phyloP scores from a whole-genome alignment of 2,113 vertebrate species.

The Leptosomus discolor region DNA sequence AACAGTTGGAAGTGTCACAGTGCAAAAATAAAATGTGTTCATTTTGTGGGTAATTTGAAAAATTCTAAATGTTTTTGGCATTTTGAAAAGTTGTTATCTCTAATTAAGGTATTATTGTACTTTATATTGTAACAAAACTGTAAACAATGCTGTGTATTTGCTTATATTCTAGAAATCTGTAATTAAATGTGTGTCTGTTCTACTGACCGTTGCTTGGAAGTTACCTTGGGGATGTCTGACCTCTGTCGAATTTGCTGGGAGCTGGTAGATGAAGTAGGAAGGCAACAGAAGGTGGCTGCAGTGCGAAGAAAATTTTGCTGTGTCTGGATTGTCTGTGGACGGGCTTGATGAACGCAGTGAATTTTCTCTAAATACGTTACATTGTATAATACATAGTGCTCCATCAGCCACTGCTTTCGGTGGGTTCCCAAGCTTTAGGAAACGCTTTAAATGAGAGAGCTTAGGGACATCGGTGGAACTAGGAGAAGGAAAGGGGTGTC shows the following conservation, averaged over 20 bases:
- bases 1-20: constrained; percentile 68
- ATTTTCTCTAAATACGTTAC: not conserved
- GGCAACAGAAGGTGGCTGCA: not conserved
- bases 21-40: constrained; percentile 64
- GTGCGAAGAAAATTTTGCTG: not conserved
- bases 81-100: constrained; percentile 52
- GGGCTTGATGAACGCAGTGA: not conserved
- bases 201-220: not conserved
- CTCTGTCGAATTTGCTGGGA: not conserved
- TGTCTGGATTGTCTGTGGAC: not conserved
- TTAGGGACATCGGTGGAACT: not conserved
- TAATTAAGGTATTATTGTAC: constrained; percentile 60
- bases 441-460: not conserved
- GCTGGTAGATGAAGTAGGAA: not conserved
- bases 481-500: not conserved
- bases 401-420: not conserved
- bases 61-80: constrained; percentile 41
- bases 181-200: not conserved
- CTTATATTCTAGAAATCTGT: not conserved
- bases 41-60: constrained; percentile 53
- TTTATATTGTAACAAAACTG: constrained; percentile 30
- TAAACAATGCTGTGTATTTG: constrained; percentile 61
- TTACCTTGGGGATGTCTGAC: not conserved
- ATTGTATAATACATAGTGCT: not conserved
- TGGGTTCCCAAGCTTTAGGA: not conserved